phyloP scores from a whole-genome alignment of 2,797 vertebrate genomes.

The Acanthurus leucopareius region DNA sequence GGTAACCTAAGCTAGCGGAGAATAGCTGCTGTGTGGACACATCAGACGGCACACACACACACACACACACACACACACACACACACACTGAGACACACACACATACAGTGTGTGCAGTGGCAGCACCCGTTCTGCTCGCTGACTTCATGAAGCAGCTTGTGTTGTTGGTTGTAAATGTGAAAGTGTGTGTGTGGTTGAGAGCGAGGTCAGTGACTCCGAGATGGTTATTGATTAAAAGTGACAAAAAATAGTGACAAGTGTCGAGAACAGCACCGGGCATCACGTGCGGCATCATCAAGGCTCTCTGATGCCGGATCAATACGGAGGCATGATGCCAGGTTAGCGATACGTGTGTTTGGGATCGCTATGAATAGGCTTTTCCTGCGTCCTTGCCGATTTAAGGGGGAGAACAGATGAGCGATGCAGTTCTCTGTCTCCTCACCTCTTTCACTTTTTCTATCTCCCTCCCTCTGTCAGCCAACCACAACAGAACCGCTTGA shows the following conservation, averaged over 20 bases:
- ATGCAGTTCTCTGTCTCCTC: neutral
- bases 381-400: constrained; percentile 39
- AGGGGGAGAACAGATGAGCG: constrained; percentile 16
- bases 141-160: constrained; percentile 33
- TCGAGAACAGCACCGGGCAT: constrained; percentile 11
- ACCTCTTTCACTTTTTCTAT: constrained; percentile 2
- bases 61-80: constrained; percentile 27
- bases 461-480: constrained; percentile 35
- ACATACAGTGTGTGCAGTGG: constrained; percentile 31
- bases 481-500: constrained; percentile 30
- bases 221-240: constrained; percentile 73
- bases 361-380: constrained; percentile 40
- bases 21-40: constrained; percentile 34
- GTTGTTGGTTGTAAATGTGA: neutral
- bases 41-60: constrained; percentile 28
- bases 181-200: constrained; percentile 5
- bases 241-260: constrained; percentile 58
- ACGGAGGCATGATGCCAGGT: constrained; percentile 31
- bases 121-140: constrained; percentile 35
- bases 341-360: constrained; percentile 44
- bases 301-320: constrained; percentile 61
- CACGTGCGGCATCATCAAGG: constrained; percentile 42
- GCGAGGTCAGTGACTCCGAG: constrained; percentile 51
- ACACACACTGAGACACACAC: no score
- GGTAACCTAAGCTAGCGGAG: constrained; percentile 61